A percentile compares a stretch with the other conserved stretches of the same genome.
Conservation (phyloP, 2,113 vertebrate species). For the Chloebia gouldiae region DNA sequence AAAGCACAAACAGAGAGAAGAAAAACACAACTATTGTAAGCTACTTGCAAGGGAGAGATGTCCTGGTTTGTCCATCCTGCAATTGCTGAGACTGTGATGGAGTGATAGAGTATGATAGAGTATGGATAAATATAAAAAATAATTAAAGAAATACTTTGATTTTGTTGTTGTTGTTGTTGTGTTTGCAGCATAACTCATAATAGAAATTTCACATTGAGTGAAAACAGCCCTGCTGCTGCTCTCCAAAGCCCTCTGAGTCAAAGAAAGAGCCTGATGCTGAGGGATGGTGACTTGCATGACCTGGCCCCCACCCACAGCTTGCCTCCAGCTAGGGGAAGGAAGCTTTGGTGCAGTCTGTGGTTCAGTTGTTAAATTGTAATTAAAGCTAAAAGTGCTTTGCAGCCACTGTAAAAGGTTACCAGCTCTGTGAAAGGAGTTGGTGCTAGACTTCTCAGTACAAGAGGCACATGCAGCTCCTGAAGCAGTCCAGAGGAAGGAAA, state of each 20-base stretch:
- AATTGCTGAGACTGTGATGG: background rate
- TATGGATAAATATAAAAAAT: background rate
- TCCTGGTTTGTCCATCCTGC: background rate
- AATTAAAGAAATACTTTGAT: background rate
- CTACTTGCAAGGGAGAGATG: background rate
- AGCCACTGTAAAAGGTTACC: background rate
- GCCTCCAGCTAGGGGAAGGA: background rate
- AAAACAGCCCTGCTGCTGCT: background rate
- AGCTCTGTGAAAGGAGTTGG: background rate
- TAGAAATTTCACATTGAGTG: background rate
- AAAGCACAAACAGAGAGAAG: background rate
- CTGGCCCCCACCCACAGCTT: background rate
- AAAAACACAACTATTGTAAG: background rate
- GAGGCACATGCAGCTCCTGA: background rate
- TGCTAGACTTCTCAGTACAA: background rate
- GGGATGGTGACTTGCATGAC: background rate
- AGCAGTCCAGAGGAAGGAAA: background rate
- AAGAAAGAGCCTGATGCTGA: background rate
- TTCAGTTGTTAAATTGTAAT: fast-evolving
- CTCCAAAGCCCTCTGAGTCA: background rate
- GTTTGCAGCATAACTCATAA: background rate
- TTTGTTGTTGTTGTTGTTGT: background rate
- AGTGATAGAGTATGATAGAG: background rate
- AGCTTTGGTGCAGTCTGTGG: background rate
- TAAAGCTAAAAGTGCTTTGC: background rate